phyloP scores from a whole-genome alignment of 2,113 vertebrate genomes.

The Perognathus longimembris region DNA sequence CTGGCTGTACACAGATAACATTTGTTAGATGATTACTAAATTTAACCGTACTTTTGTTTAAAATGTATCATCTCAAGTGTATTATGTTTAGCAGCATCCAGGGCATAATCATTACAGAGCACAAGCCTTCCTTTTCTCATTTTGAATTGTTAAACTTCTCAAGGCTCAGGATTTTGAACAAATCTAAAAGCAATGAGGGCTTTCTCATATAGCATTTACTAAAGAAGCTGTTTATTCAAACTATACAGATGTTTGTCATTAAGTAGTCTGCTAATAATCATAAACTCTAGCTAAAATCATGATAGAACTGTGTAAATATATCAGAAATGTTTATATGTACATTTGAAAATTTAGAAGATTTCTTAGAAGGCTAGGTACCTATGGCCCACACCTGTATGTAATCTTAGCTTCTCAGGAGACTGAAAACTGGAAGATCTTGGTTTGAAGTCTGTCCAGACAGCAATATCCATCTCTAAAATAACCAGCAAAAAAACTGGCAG shows the following conservation, averaged over 20 bases:
- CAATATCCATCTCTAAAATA: too few relatives aligned
- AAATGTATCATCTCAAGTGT: neutral
- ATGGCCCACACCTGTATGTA: too few relatives aligned
- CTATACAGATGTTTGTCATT: neutral
- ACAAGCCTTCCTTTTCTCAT: neutral
- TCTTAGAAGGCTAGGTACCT: neutral
- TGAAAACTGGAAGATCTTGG: too few relatives aligned
- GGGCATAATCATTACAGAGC: neutral
- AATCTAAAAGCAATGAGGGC: neutral
- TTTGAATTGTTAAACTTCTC: neutral
- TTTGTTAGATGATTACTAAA: neutral
- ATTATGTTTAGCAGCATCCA: neutral
- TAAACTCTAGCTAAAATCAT: neutral
- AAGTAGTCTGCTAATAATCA: neutral
- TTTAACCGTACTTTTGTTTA: neutral
- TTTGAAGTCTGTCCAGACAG: too few relatives aligned
- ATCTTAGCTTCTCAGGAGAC: too few relatives aligned
- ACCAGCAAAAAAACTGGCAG: too few relatives aligned
- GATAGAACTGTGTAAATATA: neutral
- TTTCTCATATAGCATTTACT: neutral
- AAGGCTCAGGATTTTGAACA: neutral
- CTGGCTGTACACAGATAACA: neutral
- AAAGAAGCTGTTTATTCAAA: neutral
- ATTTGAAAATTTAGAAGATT: slow-evolving; percentile 36
- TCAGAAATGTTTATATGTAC: neutral